phyloP scores from a whole-genome alignment of 2,113 vertebrate genomes.

The Myrmecophaga tridactyla region DNA sequence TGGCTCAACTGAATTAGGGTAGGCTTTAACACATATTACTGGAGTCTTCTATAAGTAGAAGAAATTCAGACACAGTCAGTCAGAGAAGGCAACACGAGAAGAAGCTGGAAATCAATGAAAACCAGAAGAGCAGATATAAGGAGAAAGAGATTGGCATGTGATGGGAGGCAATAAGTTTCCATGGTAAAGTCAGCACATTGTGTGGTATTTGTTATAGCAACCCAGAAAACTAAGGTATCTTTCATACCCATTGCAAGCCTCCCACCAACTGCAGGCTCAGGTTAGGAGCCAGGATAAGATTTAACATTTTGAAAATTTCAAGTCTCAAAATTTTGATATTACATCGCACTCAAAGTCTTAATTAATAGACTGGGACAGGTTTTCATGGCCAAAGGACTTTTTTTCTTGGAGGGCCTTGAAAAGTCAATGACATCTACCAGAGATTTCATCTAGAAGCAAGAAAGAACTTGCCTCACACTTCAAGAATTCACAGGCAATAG shows the following conservation, averaged over 20 bases:
- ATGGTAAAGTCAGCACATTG: no score
- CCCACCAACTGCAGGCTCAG: not conserved
- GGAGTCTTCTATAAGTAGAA: no score
- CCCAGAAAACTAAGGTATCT: no score
- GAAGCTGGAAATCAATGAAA: no score
- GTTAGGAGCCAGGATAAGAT: not conserved
- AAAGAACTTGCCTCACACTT: not conserved
- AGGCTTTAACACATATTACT: no score
- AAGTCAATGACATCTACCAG: not conserved
- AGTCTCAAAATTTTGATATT: not conserved
- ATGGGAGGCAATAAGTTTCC: no score
- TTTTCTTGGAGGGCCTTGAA: not conserved
- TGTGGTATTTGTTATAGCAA: no score
- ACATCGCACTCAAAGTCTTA: not conserved
- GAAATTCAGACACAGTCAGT: no score
- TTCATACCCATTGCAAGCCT: not conserved
- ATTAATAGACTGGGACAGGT: not conserved
- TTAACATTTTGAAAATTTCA: not conserved
- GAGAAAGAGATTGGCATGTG: no score
- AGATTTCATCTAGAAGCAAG: not conserved
- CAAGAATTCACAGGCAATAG: not conserved
- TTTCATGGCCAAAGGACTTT: not conserved
- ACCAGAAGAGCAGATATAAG: no score
- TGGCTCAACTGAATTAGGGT: no score
- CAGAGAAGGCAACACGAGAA: no score